Percentiles rank a stretch among this genome's conserved stretches.
These are phyloP conservation scores for Chaetogeoica ovagalla DNA, from an alignment of 2,888 invertebrate species.

Conservation along the genomic window DNA sequence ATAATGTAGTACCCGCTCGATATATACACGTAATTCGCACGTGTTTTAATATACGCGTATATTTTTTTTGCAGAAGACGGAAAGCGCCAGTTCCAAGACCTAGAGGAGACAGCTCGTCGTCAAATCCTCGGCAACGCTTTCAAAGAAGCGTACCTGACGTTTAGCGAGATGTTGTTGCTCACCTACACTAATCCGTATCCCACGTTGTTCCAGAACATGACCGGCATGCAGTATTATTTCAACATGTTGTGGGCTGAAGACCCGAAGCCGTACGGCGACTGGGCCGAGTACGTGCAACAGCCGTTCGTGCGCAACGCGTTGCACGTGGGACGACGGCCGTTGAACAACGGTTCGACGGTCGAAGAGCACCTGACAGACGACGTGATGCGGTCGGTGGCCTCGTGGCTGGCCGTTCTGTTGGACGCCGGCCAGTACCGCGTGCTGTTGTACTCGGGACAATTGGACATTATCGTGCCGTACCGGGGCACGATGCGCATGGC, in stretches of 20 bases:
- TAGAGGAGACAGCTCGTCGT: conserved; percentile 57
- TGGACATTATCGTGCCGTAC: conserved; percentile 89
- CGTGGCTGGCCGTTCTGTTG: conserved; percentile 71
- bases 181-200: conserved; percentile 61
- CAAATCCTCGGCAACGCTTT: conserved; percentile 67
- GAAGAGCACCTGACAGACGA: conserved; percentile 74
- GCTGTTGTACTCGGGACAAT: conserved; percentile 84
- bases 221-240: conserved; percentile 76
- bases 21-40: no score
- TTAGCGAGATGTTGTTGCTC: conserved; percentile 70
- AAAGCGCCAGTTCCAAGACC: conserved; percentile 62
- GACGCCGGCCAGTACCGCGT: conserved; percentile 67
- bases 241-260: conserved; percentile 66
- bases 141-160: conserved; percentile 71
- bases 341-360: conserved; percentile 69
- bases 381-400: conserved; percentile 79
- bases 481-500: conserved; percentile 81
- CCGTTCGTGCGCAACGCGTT: conserved; percentile 63
- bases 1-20: no score
- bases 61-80: conserved; percentile 62
- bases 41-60: not conserved
- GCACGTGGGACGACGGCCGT: conserved; percentile 78
- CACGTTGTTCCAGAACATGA: conserved; percentile 72
- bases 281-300: conserved; percentile 55
- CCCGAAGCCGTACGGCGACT: conserved; percentile 59